These are phyloP conservation scores for Datnioides undecimradiatus DNA, from an alignment of 2,113 vertebrate species.

Conservation along the genomic window DNA sequence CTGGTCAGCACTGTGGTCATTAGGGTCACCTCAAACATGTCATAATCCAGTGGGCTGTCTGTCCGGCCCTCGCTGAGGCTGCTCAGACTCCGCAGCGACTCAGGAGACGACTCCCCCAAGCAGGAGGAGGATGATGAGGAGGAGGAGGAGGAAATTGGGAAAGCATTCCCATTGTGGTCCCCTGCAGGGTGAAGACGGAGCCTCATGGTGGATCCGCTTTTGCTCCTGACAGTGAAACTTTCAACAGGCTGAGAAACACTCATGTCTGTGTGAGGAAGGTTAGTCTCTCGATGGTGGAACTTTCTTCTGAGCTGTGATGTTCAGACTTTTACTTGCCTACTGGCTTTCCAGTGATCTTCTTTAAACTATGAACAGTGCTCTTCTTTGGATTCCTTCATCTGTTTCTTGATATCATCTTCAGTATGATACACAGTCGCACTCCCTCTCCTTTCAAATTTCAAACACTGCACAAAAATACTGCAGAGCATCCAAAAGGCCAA, in stretches of 20 bases:
- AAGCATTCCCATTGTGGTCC: slow-evolving; percentile 70
- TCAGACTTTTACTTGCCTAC: background rate
- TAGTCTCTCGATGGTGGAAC: background rate
- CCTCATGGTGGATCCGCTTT: slow-evolving; percentile 50
- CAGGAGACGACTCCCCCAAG: slow-evolving; percentile 69
- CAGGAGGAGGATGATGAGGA: slow-evolving; percentile 58
- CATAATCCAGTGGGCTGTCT: slow-evolving; percentile 72
- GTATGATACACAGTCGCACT: background rate
- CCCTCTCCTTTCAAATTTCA: background rate
- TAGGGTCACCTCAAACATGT: slow-evolving; percentile 73
- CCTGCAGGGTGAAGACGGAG: slow-evolving; percentile 58
- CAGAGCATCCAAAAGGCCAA: background rate
- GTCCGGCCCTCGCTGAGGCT: slow-evolving; percentile 59
- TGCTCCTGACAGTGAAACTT: background rate
- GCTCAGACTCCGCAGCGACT: slow-evolving; percentile 71
- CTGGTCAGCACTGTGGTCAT: slow-evolving; percentile 17
- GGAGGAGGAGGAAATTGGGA: slow-evolving; percentile 64
- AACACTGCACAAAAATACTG: background rate
- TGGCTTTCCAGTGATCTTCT: background rate
- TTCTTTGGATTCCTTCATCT: background rate
- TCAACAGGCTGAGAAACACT: slow-evolving; percentile 45
- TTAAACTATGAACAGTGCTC: background rate
- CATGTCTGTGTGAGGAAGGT: slow-evolving; percentile 55
- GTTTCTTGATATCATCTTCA: background rate
- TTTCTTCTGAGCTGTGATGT: background rate